phyloP scores from a whole-genome alignment of 37 sponge, comb jelly and placozoan genomes.

The Lycopodina hypogea region DNA sequence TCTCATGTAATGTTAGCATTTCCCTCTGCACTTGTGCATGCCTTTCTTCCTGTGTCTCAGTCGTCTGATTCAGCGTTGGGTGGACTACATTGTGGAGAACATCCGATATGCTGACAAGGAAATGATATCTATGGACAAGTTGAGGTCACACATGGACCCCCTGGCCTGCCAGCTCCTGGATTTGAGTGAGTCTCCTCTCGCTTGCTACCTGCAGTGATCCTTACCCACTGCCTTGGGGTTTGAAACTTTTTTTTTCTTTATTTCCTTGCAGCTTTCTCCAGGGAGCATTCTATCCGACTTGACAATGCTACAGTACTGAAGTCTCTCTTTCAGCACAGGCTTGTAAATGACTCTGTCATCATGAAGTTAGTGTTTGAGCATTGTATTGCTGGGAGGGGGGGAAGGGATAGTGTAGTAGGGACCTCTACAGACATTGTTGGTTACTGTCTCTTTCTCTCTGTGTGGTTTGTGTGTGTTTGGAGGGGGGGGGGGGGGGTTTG shows the following conservation, averaged over 20 bases:
- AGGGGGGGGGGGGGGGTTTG: too few relatives aligned
- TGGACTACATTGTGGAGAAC: conserved; percentile 51
- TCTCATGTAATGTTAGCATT: not conserved
- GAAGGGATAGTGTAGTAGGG: too few relatives aligned
- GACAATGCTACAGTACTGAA: conserved; percentile 75
- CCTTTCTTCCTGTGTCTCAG: conserved; percentile 15
- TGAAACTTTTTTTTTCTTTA: not conserved
- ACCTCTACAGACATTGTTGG: too few relatives aligned
- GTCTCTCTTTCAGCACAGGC: conserved; percentile 49
- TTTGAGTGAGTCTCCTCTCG: conserved; percentile 49
- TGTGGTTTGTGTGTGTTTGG: conserved; percentile 5
- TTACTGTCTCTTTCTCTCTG: not conserved
- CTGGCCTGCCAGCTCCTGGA: conserved; percentile 60
- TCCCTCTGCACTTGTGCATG: not conserved
- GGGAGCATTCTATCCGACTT: conserved; percentile 76
- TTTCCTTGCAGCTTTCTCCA: conserved; percentile 62
- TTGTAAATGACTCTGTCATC: conserved; percentile 55
- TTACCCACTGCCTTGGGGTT: not conserved
- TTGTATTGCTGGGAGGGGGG: too few relatives aligned
- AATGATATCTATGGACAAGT: not conserved
- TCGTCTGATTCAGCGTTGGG: conserved; percentile 68
- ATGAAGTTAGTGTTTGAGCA: conserved; percentile 41
- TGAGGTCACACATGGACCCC: conserved; percentile 39
- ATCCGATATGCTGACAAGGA: conserved; percentile 31
- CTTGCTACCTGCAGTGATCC: not conserved